Conservation (phyloP, 2,797 vertebrate genomes). For the Aratinga solstitialis region DNA sequence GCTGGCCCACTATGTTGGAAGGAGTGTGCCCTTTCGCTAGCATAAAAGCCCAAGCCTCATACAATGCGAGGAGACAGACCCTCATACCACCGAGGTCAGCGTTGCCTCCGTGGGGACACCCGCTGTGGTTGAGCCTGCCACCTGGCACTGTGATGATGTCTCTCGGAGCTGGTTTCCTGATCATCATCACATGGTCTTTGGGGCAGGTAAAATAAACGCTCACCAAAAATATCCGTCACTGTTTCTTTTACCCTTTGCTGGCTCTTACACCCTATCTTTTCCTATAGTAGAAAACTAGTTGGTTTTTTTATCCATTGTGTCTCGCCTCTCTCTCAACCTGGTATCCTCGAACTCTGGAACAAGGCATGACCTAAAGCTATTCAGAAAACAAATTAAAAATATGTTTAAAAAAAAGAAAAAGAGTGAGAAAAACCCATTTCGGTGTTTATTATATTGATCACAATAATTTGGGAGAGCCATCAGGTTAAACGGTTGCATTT, state of each 20-base stretch:
- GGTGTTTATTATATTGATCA: neutral
- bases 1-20: neutral
- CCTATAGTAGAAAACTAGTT: neutral
- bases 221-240: neutral
- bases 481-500: neutral
- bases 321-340: neutral
- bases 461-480: neutral
- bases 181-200: neutral
- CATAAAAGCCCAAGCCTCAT: neutral
- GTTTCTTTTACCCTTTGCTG: neutral
- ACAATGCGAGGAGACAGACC: neutral
- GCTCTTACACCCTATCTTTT: neutral
- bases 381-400: neutral
- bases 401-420: neutral
- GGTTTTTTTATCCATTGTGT: neutral
- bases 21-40: neutral
- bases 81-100: neutral
- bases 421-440: rapidly evolving
- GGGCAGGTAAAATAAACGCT: neutral
- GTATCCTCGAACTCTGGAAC: neutral
- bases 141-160: neutral
- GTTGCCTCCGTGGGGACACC: neutral
- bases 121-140: neutral
- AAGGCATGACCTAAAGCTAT: neutral
- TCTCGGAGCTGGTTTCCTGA: neutral